Evolutionary conservation across 2,113 vertebrate species (phyloP).

Genomic region (Elephantulus edwardii): DNA sequence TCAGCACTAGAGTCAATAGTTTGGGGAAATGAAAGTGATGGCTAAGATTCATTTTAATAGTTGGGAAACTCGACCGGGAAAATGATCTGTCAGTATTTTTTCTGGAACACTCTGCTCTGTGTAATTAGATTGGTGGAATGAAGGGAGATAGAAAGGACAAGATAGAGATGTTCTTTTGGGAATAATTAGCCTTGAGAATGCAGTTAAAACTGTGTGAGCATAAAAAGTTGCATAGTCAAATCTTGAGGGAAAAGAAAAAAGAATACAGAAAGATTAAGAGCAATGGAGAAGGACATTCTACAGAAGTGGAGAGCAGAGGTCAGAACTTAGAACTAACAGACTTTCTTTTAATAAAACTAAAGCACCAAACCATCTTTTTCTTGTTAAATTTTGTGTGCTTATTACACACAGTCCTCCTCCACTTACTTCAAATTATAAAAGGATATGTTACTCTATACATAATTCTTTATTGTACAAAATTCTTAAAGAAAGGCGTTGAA

Average conservation of each 20-base stretch:
- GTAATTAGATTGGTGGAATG: conserved; percentile 69
- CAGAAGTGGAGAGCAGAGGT: conserved; percentile 30
- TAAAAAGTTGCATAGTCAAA: conserved; percentile 68
- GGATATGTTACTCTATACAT: not conserved
- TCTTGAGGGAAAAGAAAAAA: conserved; percentile 62
- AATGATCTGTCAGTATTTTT: conserved; percentile 66
- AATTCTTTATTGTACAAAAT: not conserved
- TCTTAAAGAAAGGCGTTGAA: not conserved
- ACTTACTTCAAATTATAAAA: conserved; percentile 20
- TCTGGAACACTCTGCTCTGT: conserved; percentile 62
- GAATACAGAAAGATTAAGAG: conserved; percentile 46
- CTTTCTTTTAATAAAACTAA: not conserved
- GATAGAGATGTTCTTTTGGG: conserved; percentile 54
- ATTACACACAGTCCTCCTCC: not conserved
- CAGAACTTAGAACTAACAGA: not conserved
- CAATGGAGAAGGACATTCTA: not conserved
- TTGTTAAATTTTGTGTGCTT: not conserved
- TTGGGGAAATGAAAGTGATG: conserved; percentile 71
- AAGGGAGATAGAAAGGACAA: conserved; percentile 68
- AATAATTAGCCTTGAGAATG: conserved; percentile 69
- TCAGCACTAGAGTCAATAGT: conserved; percentile 55
- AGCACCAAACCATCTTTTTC: not conserved
- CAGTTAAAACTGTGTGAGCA: conserved; percentile 56
- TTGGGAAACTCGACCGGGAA: conserved; percentile 57
- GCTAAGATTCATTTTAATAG: conserved; percentile 68